A percentile compares a stretch with the other conserved stretches of the same genome.
phyloP scores from a whole-genome alignment of 2,888 invertebrate species.

The Athalia circularis region DNA sequence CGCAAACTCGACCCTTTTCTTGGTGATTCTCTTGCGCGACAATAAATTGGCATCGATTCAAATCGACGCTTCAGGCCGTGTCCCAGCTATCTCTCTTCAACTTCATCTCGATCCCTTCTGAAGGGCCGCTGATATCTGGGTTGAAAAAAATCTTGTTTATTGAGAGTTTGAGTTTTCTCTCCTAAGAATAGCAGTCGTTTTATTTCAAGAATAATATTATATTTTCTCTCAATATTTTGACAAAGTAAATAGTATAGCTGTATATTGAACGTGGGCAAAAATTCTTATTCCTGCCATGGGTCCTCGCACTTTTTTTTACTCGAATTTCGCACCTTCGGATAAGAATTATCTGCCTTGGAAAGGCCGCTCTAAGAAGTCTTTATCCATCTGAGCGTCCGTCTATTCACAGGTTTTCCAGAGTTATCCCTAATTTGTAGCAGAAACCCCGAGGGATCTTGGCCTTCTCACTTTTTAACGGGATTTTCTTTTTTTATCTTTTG shows the following conservation, averaged over 20 bases:
- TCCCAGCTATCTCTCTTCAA: not conserved
- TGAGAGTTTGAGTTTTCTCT: not conserved
- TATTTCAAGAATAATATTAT: too few species aligned
- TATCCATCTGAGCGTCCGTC: constrained; percentile 35
- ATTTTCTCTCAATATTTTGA: not conserved
- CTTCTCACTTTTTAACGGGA: constrained; percentile 43
- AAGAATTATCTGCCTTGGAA: constrained; percentile 24
- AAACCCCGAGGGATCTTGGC: constrained; percentile 26
- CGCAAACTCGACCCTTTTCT: constrained; percentile 36
- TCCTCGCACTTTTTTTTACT: not conserved
- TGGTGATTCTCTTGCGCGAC: not conserved
- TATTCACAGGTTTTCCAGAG: constrained; percentile 28
- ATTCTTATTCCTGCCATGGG: not conserved
- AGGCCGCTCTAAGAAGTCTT: constrained; percentile 15
- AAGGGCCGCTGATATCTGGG: not conserved
- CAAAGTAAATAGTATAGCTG: not conserved
- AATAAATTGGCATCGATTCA: constrained; percentile 43
- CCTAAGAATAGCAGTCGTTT: too few species aligned
- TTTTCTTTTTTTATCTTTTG: not conserved
- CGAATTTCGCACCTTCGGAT: constrained; percentile 23
- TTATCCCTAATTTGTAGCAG: constrained; percentile 43
- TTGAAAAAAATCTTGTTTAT: constrained; percentile 14
- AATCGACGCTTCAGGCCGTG: constrained; percentile 36
- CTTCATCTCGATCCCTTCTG: not conserved
- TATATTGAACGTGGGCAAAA: not conserved